Conservation (phyloP, 2,888 invertebrate genomes). For the Rhagonycha fulva region DNA sequence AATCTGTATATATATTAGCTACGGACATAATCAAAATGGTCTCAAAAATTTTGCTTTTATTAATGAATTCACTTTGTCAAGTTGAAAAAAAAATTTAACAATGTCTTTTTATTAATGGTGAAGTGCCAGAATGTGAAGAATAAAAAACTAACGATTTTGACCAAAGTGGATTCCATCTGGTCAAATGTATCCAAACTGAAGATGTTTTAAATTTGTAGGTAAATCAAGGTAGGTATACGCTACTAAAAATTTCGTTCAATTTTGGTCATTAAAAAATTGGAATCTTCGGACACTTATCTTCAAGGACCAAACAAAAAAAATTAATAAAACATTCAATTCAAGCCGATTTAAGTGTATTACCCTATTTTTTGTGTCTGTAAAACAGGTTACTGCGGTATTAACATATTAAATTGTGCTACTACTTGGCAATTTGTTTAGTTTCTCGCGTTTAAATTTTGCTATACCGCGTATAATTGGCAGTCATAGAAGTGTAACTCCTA, state of each 20-base stretch:
- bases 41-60: no score
- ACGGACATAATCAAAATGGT: no score
- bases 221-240: background rate
- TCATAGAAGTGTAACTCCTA: background rate
- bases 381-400: conserved; percentile 1
- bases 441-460: background rate
- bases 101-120: no score
- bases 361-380: background rate
- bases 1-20: no score
- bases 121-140: no score
- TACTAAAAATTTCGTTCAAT: background rate
- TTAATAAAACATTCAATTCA: background rate
- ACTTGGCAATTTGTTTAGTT: background rate
- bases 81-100: no score
- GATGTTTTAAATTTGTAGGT: no score
- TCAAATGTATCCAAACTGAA: no score
- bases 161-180: no score
- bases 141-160: no score
- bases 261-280: background rate
- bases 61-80: no score
- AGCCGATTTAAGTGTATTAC: background rate
- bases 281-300: background rate
- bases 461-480: background rate
- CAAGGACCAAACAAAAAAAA: background rate
- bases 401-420: background rate